Conservation (phyloP, 1,140 invertebrate genomes). For the Trissolcus basalis region DNA sequence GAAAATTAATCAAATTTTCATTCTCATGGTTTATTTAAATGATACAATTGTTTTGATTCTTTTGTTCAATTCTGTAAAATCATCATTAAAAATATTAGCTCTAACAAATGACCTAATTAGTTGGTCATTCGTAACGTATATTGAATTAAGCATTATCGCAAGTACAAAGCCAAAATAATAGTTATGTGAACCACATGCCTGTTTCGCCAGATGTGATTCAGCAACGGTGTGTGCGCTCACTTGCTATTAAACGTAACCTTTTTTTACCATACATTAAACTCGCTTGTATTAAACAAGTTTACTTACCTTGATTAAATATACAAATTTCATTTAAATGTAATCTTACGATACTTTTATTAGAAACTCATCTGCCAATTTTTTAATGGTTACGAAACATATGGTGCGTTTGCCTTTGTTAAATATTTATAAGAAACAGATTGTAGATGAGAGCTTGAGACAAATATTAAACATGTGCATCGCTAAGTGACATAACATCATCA, state of each 20-base stretch:
- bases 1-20: too few species aligned
- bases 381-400: too few species aligned
- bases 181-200: constrained; percentile 9
- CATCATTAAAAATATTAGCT: background rate
- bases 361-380: too few species aligned
- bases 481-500: constrained; percentile 1
- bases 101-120: constrained; percentile 7
- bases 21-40: background rate
- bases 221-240: constrained; percentile 13
- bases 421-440: too few species aligned
- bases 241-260: constrained; percentile 6
- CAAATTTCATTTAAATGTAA: too few species aligned
- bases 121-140: constrained; percentile 14
- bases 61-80: background rate
- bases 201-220: constrained; percentile 24
- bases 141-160: constrained; percentile 9
- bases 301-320: too few species aligned
- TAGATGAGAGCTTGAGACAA: background rate
- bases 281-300: too few species aligned
- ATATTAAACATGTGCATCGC: background rate
- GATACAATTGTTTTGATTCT: background rate
- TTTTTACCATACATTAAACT: too few species aligned
- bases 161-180: constrained; percentile 22
- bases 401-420: background rate
- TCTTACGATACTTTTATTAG: too few species aligned